phyloP scores from a whole-genome alignment of 2,113 vertebrate genomes.

The Regulus satrapa region DNA sequence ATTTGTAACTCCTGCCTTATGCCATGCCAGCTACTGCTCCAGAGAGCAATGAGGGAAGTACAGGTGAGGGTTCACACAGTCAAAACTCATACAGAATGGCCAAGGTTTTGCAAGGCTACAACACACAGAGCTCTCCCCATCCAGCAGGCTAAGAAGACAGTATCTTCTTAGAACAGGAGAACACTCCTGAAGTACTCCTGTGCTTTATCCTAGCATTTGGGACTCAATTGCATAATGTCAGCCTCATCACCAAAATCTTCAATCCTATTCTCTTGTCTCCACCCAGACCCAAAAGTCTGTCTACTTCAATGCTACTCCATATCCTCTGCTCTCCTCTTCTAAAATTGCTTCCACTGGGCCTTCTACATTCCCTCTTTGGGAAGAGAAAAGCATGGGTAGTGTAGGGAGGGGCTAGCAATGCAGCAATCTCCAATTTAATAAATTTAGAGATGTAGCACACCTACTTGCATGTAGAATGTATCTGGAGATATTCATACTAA shows the following conservation, averaged over 20 bases:
- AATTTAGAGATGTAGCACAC: background rate
- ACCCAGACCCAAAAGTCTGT: background rate
- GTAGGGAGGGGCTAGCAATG: background rate
- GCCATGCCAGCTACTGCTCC: background rate
- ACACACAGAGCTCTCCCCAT: background rate
- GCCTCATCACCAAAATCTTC: background rate
- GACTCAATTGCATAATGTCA: background rate
- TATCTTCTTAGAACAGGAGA: background rate
- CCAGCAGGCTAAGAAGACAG: background rate
- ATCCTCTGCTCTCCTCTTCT: background rate
- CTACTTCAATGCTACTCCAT: background rate
- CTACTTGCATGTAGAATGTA: background rate
- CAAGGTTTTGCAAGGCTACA: background rate
- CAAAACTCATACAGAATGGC: background rate
- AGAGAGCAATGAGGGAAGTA: background rate
- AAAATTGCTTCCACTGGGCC: background rate
- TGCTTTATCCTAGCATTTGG: background rate
- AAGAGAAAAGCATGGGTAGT: background rate
- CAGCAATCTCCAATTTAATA: background rate
- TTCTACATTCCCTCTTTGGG: background rate
- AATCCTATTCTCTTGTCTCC: background rate
- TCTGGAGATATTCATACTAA: fast-evolving
- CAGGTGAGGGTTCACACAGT: background rate
- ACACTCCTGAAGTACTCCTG: background rate
- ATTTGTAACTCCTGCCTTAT: background rate